phyloP scores from a whole-genome alignment of 2,797 vertebrate species.

The Bucorvus abyssinicus region DNA sequence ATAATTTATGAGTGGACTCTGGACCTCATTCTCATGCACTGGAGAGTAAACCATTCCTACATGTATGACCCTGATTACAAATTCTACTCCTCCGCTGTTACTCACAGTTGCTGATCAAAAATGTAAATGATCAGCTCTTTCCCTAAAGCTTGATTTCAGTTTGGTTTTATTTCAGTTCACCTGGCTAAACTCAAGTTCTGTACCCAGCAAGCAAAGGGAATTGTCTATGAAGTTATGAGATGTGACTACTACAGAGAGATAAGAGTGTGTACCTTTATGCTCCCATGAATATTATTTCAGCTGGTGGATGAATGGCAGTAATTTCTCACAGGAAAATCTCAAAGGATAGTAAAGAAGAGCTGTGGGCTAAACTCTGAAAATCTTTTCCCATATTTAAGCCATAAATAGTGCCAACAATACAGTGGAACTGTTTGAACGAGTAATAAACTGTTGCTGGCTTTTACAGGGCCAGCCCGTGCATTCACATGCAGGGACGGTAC shows the following conservation, averaged over 20 bases:
- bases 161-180: not conserved
- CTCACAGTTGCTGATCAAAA: not conserved
- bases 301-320: not conserved
- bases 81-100: constrained; percentile 10
- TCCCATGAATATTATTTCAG: constrained; percentile 32
- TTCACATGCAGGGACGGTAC: constrained; percentile 44
- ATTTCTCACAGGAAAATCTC: constrained; percentile 47
- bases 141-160: not conserved
- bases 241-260: constrained; percentile 35
- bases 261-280: not conserved
- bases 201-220: constrained; percentile 31
- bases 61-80: not conserved
- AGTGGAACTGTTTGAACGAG: not conserved
- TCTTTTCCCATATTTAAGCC: not conserved
- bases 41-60: not conserved
- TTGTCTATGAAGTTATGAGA: not conserved
- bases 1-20: not conserved
- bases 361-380: not conserved
- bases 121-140: not conserved
- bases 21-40: not conserved
- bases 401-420: not conserved
- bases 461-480: not conserved
- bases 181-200: constrained; percentile 30
- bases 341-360: constrained; percentile 22
- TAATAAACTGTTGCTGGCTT: not conserved